These are phyloP conservation scores for Gopherus evgoodei DNA, from an alignment of 2,113 vertebrate genomes.

Conservation along the genomic window DNA sequence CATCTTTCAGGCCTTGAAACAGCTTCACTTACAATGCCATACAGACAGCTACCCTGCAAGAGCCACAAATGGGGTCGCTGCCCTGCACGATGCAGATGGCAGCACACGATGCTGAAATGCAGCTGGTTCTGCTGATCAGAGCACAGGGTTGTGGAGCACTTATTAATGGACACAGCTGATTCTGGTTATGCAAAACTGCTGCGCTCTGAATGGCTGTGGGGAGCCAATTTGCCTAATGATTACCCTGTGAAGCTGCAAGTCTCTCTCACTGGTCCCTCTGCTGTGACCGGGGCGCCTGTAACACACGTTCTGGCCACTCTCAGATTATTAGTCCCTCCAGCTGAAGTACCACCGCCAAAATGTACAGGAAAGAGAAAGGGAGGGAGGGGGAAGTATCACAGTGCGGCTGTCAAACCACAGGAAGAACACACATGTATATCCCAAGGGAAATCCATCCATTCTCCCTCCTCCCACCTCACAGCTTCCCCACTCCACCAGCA, in stretches of 20 bases:
- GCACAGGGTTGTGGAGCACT: neutral
- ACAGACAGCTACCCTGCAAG: neutral
- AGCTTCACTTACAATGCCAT: neutral
- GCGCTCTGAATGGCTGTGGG: neutral
- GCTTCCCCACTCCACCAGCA: no score
- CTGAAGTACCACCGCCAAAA: neutral
- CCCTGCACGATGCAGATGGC: no score
- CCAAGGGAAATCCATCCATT: neutral
- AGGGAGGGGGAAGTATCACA: neutral
- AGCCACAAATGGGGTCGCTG: no score
- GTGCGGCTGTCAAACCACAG: neutral
- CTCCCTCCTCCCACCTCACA: neutral
- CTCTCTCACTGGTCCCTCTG: neutral
- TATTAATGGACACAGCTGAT: neutral
- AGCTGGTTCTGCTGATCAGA: neutral
- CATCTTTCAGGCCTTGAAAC: neutral
- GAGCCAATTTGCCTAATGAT: neutral
- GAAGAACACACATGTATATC: neutral
- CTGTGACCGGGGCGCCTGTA: neutral
- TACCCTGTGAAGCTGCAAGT: fast-evolving
- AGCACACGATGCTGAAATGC: neutral
- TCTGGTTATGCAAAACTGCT: neutral
- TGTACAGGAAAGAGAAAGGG: neutral
- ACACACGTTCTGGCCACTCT: neutral
- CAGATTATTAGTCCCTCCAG: neutral